Evolutionary conservation across 2,888 invertebrate species (phyloP), one percentile per base, ranked within the genome.

Genomic region (Patella ulyssiponensis): DNA sequence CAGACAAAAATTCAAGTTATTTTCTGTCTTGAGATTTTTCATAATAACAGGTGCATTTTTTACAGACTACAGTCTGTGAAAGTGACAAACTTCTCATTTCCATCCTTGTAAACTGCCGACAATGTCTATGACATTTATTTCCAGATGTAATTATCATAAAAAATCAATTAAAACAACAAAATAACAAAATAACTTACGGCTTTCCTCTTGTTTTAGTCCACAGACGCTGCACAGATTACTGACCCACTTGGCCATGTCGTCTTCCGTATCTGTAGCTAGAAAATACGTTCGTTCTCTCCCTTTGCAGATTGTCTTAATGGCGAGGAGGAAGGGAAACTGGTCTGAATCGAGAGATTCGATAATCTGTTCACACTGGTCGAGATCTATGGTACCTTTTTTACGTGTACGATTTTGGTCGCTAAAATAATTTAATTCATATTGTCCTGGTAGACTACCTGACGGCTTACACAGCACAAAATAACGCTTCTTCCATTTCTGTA

Each of bases 291-390:
- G 94, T 83, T 95, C 95, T 96, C 75, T 85, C 64, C 85, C 83
- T 78, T 85, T 88, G 80, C 87, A 88, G 69, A 86, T 86, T 7
- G 91, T 90, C 78, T 88, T 88, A 27, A 91, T 87, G 12, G 91
- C 88, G 53, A 91, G 84, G 51, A 91, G 83, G 80, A 87, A 86
- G 51, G 84, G 84, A 81, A 88, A 89, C 78, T 86, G 84, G 69
- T 88, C 87, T 0, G 89, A 88, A 83, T 89, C 90, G 2, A 91
- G 86, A 0, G 88, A 86, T 73, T 89, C 88, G n/a, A 88, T 85
- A 92, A 97, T 96, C 94, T 98, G 97, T 93, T 98, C 97, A 92
- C 98, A 98, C 91, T 97, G 96, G 93, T 98, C 98, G 89, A 98
- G 94, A 93, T 98, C 96, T 89, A 98, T 92, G 78, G 84, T 84